Evolutionary conservation across 2,888 invertebrate species (phyloP).

Genomic region (Coecobrya sp.): DNA sequence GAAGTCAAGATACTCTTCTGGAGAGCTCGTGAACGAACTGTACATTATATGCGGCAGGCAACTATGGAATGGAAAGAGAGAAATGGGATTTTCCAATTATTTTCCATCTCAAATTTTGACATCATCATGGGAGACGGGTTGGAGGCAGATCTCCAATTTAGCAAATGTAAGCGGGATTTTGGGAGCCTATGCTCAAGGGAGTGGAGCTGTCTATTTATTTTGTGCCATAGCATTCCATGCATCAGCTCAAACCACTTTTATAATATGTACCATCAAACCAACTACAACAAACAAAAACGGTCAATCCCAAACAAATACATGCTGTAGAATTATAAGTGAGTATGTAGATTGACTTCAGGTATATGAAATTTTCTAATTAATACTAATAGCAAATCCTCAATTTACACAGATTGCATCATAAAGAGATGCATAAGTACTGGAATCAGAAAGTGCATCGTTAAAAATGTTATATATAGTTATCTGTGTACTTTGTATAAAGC

Average conservation of each 20-base stretch:
- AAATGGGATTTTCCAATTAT: conserved; percentile 87
- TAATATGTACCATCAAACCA: neutral
- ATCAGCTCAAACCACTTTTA: conserved; percentile 20
- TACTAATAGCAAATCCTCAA: too few relatives aligned
- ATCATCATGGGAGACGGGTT: conserved; percentile 84
- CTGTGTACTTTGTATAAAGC: too few relatives aligned
- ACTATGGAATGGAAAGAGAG: conserved; percentile 69
- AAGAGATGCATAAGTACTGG: too few relatives aligned
- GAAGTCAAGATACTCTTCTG: conserved; percentile 46
- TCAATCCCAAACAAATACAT: neutral
- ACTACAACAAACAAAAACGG: neutral
- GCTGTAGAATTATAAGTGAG: too few relatives aligned
- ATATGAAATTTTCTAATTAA: neutral
- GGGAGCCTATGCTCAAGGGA: conserved; percentile 76
- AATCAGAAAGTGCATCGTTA: too few relatives aligned
- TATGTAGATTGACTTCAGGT: neutral
- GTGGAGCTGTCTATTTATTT: conserved; percentile 80
- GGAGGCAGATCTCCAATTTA: conserved; percentile 83
- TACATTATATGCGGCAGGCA: neutral
- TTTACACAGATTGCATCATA: too few relatives aligned
- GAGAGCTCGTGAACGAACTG: neutral
- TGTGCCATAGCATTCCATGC: conserved; percentile 36
- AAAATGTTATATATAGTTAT: too few relatives aligned
- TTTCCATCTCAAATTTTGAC: conserved; percentile 86
- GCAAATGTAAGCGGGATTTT: conserved; percentile 80